Conservation (phyloP, 2,888 invertebrate species). For the Drosophila yooni region DNA sequence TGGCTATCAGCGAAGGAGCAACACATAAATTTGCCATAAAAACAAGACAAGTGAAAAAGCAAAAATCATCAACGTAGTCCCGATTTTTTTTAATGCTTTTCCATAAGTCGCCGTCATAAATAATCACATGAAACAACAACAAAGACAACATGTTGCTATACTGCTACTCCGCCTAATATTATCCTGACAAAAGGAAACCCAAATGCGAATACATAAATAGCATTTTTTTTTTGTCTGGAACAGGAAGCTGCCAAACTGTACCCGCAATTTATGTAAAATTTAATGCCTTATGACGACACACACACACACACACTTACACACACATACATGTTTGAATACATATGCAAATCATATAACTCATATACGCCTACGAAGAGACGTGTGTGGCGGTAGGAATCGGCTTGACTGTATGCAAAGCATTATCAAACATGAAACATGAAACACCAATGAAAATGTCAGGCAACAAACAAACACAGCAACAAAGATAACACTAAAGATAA, state of each 20-base stretch:
- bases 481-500: constrained; percentile 69
- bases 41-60: constrained; percentile 44
- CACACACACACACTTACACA: constrained; percentile 7
- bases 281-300: constrained; percentile 71
- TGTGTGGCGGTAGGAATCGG: background rate
- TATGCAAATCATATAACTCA: constrained; percentile 80
- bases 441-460: constrained; percentile 78
- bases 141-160: constrained; percentile 26
- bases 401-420: constrained; percentile 44
- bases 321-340: constrained; percentile 19
- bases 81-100: constrained; percentile 32
- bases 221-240: constrained; percentile 25
- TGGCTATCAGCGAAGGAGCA: constrained; percentile 19
- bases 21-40: constrained; percentile 48
- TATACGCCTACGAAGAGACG: constrained; percentile 49
- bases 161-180: constrained; percentile 5
- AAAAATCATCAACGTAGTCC: constrained; percentile 40
- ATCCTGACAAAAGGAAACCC: constrained; percentile 38
- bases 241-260: constrained; percentile 56
- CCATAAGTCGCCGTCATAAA: constrained; percentile 62
- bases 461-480: constrained; percentile 58
- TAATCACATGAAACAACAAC: constrained; percentile 68
- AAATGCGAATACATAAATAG: constrained; percentile 50
- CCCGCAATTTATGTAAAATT: constrained; percentile 77
- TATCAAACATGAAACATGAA: constrained; percentile 80